These are phyloP conservation scores for Prenolepis imparis DNA, from an alignment of 2,888 invertebrate species.

Conservation along the genomic window DNA sequence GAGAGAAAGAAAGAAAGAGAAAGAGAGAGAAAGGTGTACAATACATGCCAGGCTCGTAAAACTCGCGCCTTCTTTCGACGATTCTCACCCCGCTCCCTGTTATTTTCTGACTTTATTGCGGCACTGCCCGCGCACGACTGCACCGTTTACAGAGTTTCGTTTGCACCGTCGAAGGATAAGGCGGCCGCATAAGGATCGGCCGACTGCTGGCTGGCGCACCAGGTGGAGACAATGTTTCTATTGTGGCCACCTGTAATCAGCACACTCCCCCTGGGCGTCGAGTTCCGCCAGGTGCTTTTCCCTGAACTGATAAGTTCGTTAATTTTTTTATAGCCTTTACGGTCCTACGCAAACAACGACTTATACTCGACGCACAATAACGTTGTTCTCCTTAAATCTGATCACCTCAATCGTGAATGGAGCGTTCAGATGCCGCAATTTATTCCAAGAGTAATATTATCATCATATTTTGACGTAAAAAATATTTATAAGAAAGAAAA, in stretches of 20 bases:
- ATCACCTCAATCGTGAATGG: constrained; percentile 40
- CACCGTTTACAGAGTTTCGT: constrained; percentile 77
- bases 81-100: constrained; percentile 72
- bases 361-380: constrained; percentile 62
- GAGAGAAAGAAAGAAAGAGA: background rate
- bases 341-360: constrained; percentile 72
- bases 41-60: constrained; percentile 79
- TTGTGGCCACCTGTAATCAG: constrained; percentile 74
- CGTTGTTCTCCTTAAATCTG: constrained; percentile 58
- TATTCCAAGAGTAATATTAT: background rate
- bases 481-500: background rate
- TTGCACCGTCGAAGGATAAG: constrained; percentile 63
- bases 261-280: constrained; percentile 68
- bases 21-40: constrained; percentile 62
- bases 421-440: constrained; percentile 16
- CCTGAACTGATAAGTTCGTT: constrained; percentile 83
- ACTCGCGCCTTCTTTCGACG: constrained; percentile 80
- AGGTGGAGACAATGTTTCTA: constrained; percentile 74
- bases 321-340: constrained; percentile 81
- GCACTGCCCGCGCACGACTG: constrained; percentile 65
- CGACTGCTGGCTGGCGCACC: constrained; percentile 25
- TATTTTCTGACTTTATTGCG: constrained; percentile 79
- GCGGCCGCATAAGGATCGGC: constrained; percentile 44
- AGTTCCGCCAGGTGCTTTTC: constrained; percentile 82
- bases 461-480: background rate